phyloP scores from a whole-genome alignment of 2,113 vertebrate genomes.

The Gymnarchus niloticus region DNA sequence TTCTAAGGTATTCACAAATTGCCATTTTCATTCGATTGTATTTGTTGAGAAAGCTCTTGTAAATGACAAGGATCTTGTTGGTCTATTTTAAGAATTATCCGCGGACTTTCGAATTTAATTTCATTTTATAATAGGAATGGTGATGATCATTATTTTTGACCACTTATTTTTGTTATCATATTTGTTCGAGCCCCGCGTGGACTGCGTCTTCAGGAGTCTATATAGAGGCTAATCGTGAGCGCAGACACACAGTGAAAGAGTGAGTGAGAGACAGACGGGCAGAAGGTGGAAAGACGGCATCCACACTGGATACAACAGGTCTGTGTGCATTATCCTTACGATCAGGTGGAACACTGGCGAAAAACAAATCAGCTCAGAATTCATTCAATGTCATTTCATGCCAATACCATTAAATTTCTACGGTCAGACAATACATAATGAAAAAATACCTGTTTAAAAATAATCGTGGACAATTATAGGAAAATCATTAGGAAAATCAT shows the following conservation, averaged over 20 bases:
- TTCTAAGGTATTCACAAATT: not conserved
- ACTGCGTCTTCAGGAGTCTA: not conserved
- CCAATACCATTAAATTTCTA: not conserved
- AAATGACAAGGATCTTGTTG: not conserved
- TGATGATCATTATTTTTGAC: not conserved
- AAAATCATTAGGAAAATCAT: not conserved
- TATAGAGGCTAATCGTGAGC: not conserved
- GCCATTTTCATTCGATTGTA: slow-evolving; percentile 3
- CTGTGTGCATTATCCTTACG: not conserved
- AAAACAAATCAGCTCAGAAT: not conserved
- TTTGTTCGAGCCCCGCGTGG: not conserved
- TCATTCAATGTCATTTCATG: not conserved
- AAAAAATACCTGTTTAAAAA: not conserved
- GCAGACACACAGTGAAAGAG: not conserved
- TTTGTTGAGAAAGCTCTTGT: not conserved
- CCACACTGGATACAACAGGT: slow-evolving; percentile 21
- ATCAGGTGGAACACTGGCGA: not conserved
- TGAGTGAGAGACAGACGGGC: not conserved
- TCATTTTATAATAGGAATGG: not conserved
- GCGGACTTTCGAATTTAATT: not conserved
- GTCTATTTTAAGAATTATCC: not conserved
- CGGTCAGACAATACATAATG: not conserved
- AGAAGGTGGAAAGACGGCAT: slow-evolving; percentile 32
- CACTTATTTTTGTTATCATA: not conserved
- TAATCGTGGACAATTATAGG: not conserved